A percentile compares a stretch with the other conserved stretches of the same genome.
phyloP scores from a whole-genome alignment of 2,888 invertebrate genomes.

The Orchesellides sinensis region DNA sequence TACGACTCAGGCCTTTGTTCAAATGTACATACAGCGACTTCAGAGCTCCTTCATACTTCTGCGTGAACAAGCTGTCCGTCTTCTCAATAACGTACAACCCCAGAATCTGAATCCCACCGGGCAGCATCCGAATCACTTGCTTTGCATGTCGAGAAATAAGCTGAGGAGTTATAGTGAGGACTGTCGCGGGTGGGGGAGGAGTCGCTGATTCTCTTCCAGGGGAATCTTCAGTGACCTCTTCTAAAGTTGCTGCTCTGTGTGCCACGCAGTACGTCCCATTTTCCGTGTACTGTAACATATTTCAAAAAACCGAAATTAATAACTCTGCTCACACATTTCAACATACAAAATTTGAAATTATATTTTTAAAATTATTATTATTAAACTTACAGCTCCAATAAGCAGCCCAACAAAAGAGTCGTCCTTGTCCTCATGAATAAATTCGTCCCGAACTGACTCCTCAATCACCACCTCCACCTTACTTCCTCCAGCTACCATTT shows the following conservation, averaged over 20 bases:
- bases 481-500: constrained; percentile 43
- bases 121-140: constrained; percentile 86
- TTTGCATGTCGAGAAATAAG: constrained; percentile 71
- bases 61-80: constrained; percentile 79
- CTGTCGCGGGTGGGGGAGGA: constrained; percentile 20
- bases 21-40: constrained; percentile 82
- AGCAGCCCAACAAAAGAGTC: constrained; percentile 68
- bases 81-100: constrained; percentile 86
- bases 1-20: constrained; percentile 75
- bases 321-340: background rate
- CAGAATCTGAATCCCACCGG: constrained; percentile 91
- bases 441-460: constrained; percentile 61
- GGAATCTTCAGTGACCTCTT: constrained; percentile 60
- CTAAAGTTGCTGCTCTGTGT: constrained; percentile 70
- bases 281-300: constrained; percentile 63
- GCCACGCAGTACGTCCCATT: constrained; percentile 67
- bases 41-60: constrained; percentile 80
- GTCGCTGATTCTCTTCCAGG: constrained; percentile 15
- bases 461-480: constrained; percentile 65
- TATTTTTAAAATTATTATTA: constrained; percentile 1
- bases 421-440: constrained; percentile 56
- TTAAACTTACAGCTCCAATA: constrained; percentile 70
- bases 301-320: background rate
- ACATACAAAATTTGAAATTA: constrained; percentile 11
- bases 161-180: constrained; percentile 41